Evolutionary conservation across 2,888 invertebrate species (phyloP).

Genomic region (Allygus modestus): DNA sequence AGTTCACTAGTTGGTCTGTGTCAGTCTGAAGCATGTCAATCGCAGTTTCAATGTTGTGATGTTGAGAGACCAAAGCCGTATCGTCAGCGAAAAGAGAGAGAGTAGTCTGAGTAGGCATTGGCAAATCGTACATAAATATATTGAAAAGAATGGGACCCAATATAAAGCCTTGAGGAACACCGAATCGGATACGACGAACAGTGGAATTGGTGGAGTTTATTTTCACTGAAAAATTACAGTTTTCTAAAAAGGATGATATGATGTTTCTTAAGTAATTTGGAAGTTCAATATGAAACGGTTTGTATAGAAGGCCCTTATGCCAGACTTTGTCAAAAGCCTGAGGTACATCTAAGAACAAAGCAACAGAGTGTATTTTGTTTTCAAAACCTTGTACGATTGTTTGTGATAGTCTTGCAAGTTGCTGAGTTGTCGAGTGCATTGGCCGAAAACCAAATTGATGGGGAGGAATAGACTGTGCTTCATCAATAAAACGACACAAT

Average conservation of each 20-base stretch:
- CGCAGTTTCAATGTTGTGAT: neutral
- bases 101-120: neutral
- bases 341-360: neutral
- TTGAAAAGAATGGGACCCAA: neutral
- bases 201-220: neutral
- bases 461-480: neutral
- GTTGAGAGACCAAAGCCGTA: neutral
- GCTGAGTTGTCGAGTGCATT: slow-evolving; percentile 43
- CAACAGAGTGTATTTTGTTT: slow-evolving; percentile 26
- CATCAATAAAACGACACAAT: neutral
- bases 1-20: neutral
- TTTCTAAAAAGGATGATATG: neutral
- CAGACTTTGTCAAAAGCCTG: neutral
- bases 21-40: neutral
- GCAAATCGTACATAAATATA: neutral
- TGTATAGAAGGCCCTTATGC: neutral
- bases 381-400: slow-evolving; percentile 49
- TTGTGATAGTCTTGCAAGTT: slow-evolving; percentile 55
- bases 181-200: neutral
- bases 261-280: neutral
- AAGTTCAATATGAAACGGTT: neutral
- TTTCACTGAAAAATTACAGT: neutral
- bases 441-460: slow-evolving; percentile 45
- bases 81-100: neutral
- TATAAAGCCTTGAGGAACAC: neutral